Evolutionary conservation across 37 sponge, comb jelly and placozoan species (phyloP).

Genomic region (Chondrosia reniformis): DNA sequence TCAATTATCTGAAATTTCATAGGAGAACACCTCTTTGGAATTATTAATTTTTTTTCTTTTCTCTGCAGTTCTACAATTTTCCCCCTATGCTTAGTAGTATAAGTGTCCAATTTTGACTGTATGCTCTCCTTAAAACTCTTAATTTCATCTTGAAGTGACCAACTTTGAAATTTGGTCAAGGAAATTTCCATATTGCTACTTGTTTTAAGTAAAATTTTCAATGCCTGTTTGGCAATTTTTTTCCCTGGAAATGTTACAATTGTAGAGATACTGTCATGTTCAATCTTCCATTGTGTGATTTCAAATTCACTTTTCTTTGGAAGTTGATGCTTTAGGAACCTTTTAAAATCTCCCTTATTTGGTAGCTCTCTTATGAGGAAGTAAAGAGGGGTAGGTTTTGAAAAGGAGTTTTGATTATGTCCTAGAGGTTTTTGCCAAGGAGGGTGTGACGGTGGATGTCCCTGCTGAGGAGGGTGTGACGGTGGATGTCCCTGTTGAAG

Average conservation of each 20-base stretch:
- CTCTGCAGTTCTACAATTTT: constrained; percentile 4
- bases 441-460: too few relatives aligned
- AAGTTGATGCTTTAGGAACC: background rate
- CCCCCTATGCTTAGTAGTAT: background rate
- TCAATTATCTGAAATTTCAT: background rate
- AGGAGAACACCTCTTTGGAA: constrained; percentile 17
- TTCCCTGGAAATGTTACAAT: constrained; percentile 23
- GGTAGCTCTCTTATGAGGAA: background rate
- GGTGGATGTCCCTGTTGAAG: too few relatives aligned
- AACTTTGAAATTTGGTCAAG: background rate
- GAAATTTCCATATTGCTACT: background rate
- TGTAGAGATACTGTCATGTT: background rate
- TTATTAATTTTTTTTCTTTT: background rate
- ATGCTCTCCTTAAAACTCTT: constrained; percentile 2
- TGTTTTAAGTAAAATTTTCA: background rate
- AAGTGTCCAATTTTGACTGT: background rate
- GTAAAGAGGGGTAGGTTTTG: background rate
- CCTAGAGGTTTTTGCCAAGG: too few relatives aligned
- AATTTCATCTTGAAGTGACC: background rate
- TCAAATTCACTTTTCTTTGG: background rate
- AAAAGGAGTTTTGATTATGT: too few relatives aligned
- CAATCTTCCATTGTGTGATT: background rate
- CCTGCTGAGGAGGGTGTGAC: too few relatives aligned
- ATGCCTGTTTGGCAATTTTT: constrained; percentile 19
- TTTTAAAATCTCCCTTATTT: background rate